Conservation (phyloP, 2,113 vertebrate genomes). For the Thunnus thynnus region DNA sequence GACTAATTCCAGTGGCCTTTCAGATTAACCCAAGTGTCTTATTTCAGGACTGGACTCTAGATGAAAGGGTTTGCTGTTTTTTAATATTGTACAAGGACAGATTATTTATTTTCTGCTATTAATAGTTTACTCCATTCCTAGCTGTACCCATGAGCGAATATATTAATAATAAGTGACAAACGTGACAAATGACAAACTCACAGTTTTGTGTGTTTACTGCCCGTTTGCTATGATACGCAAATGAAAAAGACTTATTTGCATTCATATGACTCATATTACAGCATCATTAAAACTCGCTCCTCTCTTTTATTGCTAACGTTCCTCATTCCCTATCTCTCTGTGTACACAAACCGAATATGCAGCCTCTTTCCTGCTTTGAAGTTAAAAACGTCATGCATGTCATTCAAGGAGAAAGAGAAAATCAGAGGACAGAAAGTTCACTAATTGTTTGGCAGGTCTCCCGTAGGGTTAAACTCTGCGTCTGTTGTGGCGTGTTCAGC, state of each 20-base stretch:
- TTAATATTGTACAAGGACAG: not conserved
- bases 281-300: constrained; percentile 13
- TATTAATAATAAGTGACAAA: too few relatives aligned
- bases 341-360: constrained; percentile 39
- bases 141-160: too few relatives aligned
- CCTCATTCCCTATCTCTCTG: constrained; percentile 3
- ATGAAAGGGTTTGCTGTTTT: not conserved
- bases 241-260: constrained; percentile 7
- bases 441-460: not conserved
- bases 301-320: constrained; percentile 40
- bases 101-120: not conserved
- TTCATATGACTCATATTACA: not conserved
- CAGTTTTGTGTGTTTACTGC: too few relatives aligned
- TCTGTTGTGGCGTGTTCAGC: not conserved
- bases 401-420: not conserved
- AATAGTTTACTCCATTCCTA: not conserved
- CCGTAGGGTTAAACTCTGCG: not conserved
- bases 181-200: too few relatives aligned
- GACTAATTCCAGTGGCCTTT: not conserved
- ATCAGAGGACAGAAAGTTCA: not conserved
- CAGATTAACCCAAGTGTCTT: constrained; percentile 31
- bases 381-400: constrained; percentile 45
- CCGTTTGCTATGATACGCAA: too few relatives aligned
- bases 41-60: constrained; percentile 23
- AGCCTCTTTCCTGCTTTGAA: constrained; percentile 18